phyloP scores from a whole-genome alignment of 2,797 vertebrate species.

The Tokudaia muenninki region DNA sequence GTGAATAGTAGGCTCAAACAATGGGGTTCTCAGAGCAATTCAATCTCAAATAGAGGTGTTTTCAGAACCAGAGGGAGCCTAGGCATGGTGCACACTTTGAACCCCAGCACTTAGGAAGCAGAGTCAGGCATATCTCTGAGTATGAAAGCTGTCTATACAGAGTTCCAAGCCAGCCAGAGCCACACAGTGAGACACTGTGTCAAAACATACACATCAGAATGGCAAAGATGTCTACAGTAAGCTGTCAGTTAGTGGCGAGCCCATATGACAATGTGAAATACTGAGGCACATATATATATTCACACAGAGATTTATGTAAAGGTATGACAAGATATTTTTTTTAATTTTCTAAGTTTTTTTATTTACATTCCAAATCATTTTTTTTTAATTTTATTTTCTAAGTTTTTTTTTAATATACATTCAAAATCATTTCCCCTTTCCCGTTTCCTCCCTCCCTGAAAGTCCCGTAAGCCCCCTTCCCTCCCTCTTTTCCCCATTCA shows the following conservation, averaged over 20 bases:
- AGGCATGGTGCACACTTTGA: background rate
- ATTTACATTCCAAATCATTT: too few relatives aligned
- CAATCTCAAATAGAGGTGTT: background rate
- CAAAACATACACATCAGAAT: background rate
- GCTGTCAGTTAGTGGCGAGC: background rate
- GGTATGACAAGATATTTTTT: background rate
- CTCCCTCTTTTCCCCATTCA: too few relatives aligned
- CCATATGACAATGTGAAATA: background rate
- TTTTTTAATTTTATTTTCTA: too few relatives aligned
- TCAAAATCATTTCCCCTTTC: too few relatives aligned
- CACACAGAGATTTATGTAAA: background rate
- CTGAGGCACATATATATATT: background rate
- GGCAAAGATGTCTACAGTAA: background rate
- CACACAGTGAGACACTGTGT: background rate
- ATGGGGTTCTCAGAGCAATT: background rate
- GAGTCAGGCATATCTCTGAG: background rate
- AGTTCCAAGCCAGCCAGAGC: background rate
- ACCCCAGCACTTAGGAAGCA: background rate
- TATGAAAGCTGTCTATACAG: background rate
- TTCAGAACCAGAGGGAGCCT: background rate
- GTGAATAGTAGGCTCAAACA: background rate
- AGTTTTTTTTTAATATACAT: too few relatives aligned
- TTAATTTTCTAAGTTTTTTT: too few relatives aligned
- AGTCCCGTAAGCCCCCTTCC: too few relatives aligned
- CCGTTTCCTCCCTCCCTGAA: too few relatives aligned